A percentile compares a stretch with the other conserved stretches of the same genome.
Evolutionary conservation across 2,888 invertebrate species (phyloP).

Genomic region (Cantharis flavilabris): DNA sequence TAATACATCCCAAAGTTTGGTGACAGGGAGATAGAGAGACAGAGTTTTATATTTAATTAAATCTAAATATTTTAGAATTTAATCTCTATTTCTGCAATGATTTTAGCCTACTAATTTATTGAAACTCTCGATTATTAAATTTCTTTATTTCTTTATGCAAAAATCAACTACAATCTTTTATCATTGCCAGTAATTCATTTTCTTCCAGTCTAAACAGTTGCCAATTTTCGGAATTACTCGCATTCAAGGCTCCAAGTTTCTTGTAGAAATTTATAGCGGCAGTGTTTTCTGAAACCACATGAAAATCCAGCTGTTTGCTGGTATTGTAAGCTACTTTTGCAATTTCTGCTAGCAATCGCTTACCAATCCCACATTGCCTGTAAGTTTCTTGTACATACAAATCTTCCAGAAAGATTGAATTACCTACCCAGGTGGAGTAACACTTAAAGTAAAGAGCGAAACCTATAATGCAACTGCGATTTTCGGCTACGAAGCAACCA

Average conservation of each 20-base stretch:
- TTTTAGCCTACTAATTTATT: background rate
- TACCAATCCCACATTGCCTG: constrained; percentile 70
- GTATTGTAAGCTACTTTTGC: constrained; percentile 65
- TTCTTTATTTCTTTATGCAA: background rate
- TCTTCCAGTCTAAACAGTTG: constrained; percentile 63
- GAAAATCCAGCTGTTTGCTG: constrained; percentile 71
- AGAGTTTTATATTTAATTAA: no score
- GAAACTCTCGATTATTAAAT: background rate
- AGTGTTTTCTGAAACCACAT: constrained; percentile 84
- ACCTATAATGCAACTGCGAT: constrained; percentile 62
- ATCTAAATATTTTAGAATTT: no score
- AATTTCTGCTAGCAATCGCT: constrained; percentile 66
- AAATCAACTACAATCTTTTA: background rate
- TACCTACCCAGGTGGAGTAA: constrained; percentile 88
- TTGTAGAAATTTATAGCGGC: constrained; percentile 76
- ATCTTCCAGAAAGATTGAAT: constrained; percentile 82
- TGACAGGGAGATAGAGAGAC: no score
- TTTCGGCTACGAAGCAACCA: constrained; percentile 72
- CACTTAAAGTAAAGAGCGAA: constrained; percentile 82
- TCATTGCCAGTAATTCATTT: constrained; percentile 32
- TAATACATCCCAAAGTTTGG: no score
- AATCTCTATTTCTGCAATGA: no score
- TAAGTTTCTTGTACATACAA: constrained; percentile 74
- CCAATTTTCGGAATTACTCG: constrained; percentile 72
- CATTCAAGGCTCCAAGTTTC: constrained; percentile 66